A percentile compares a stretch with the other conserved stretches of the same genome.
phyloP scores from a whole-genome alignment of 2,797 vertebrate genomes.

The Loriculus beryllinus region DNA sequence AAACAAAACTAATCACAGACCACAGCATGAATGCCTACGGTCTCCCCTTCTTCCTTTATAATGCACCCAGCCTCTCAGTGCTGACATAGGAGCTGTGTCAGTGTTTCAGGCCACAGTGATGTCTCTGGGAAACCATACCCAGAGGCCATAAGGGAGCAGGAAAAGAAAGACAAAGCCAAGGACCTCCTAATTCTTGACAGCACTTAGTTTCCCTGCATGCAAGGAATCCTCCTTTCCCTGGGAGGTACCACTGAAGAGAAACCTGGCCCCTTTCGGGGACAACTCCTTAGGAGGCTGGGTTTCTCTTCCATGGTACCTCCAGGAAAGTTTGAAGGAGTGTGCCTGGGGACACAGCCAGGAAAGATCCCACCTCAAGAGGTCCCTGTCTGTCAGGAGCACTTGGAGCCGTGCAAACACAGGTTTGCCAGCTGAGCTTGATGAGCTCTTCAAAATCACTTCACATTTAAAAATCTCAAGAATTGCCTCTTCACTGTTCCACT shows the following conservation, averaged over 20 bases:
- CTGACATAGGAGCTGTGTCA: neutral
- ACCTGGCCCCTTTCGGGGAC: neutral
- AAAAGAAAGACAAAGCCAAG: neutral
- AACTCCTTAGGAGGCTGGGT: neutral
- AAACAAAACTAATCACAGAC: neutral
- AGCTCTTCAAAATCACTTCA: neutral
- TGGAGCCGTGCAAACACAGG: neutral
- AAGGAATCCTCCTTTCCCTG: neutral
- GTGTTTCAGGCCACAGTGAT: neutral
- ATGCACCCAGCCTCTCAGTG: neutral
- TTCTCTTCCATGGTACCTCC: neutral
- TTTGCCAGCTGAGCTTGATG: accelerated
- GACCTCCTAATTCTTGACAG: neutral
- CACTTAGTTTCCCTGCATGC: neutral
- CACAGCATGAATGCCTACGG: neutral
- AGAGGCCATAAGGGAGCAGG: neutral
- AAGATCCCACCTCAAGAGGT: neutral
- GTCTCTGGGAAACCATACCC: neutral
- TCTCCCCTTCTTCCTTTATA: neutral
- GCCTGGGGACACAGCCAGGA: neutral
- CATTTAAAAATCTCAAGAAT: neutral
- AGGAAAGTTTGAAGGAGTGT: neutral
- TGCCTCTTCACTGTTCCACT: neutral
- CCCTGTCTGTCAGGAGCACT: neutral
- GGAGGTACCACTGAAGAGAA: neutral